Conservation (phyloP, 1,140 invertebrate species). For the Hyles euphorbiae region DNA sequence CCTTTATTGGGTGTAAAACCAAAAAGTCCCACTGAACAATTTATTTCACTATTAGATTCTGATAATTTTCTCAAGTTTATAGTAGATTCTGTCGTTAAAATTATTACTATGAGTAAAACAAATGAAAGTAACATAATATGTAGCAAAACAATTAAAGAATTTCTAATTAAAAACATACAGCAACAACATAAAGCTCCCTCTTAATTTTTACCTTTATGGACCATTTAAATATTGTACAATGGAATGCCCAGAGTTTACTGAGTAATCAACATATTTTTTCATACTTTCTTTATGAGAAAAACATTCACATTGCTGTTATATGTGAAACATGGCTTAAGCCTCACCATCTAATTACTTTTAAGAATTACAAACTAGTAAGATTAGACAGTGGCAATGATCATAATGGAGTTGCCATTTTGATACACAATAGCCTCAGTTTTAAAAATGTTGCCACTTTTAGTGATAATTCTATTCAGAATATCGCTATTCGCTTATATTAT, state of each 20-base stretch:
- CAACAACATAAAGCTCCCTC: constrained; percentile 2
- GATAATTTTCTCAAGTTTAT: constrained; percentile 4
- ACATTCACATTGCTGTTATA: constrained; percentile 22
- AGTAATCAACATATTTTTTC: constrained; percentile 15
- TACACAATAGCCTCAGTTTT: constrained; percentile 18
- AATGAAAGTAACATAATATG: background rate
- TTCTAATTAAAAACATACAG: constrained; percentile 2
- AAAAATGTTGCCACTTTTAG: background rate
- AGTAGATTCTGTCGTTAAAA: constrained; percentile 7
- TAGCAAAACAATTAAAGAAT: constrained; percentile 4
- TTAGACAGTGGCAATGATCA: constrained; percentile 22
- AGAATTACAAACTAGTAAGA: constrained; percentile 16
- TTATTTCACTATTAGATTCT: constrained; percentile 1
- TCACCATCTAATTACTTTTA: constrained; percentile 16
- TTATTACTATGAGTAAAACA: constrained; percentile 1
- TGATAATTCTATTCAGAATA: constrained; percentile 4
- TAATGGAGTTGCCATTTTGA: constrained; percentile 26
- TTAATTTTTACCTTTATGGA: constrained; percentile 1
- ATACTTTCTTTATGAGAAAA: constrained; percentile 15
- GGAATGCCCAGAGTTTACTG: constrained; percentile 18
- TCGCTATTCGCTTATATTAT: background rate
- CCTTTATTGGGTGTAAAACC: constrained; percentile 2
- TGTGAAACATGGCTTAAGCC: constrained; percentile 20
- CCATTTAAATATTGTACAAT: constrained; percentile 4
- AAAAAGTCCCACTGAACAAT: background rate